Evolutionary conservation across 2,113 vertebrate genomes (phyloP).

Genomic region (Bagarius yarrelli): DNA sequence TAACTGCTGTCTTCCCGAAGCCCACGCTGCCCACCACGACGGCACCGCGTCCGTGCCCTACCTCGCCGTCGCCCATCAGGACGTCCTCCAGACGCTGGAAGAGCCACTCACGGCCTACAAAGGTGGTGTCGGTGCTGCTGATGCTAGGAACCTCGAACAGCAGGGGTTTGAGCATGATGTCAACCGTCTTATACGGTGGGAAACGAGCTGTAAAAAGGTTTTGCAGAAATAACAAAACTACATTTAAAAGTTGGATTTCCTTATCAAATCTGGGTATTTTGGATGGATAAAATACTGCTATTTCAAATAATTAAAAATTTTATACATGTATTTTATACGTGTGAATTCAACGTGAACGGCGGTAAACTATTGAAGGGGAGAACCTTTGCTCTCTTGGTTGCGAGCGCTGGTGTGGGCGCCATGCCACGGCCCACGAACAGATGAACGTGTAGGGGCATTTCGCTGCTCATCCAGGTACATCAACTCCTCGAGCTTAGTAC

Average conservation of each 20-base stretch:
- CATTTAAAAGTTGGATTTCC: neutral
- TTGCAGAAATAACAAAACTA: neutral
- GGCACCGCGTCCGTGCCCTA: conserved; percentile 78
- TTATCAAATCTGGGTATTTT: too few relatives aligned
- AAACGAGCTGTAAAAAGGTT: conserved; percentile 74
- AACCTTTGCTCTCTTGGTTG: conserved; percentile 83
- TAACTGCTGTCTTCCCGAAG: conserved; percentile 91
- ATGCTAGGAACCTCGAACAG: conserved; percentile 97
- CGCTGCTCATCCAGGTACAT: conserved; percentile 87
- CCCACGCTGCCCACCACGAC: conserved; percentile 88
- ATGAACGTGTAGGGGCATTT: conserved; percentile 79
- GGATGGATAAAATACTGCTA: neutral
- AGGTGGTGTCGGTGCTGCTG: conserved; percentile 85
- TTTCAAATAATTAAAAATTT: neutral
- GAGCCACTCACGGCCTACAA: conserved; percentile 93
- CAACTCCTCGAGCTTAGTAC: conserved; percentile 92
- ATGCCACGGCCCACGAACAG: conserved; percentile 88
- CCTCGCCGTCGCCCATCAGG: conserved; percentile 69
- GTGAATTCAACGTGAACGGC: too few relatives aligned
- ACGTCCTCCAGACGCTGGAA: conserved; percentile 86
- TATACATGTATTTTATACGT: neutral
- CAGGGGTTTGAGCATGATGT: conserved; percentile 94
- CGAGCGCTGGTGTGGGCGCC: conserved; percentile 74
- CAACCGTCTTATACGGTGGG: conserved; percentile 87
- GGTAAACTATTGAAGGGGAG: too few relatives aligned